Evolutionary conservation across 2,113 vertebrate genomes (phyloP).

Genomic region (Pithys albifrons): DNA sequence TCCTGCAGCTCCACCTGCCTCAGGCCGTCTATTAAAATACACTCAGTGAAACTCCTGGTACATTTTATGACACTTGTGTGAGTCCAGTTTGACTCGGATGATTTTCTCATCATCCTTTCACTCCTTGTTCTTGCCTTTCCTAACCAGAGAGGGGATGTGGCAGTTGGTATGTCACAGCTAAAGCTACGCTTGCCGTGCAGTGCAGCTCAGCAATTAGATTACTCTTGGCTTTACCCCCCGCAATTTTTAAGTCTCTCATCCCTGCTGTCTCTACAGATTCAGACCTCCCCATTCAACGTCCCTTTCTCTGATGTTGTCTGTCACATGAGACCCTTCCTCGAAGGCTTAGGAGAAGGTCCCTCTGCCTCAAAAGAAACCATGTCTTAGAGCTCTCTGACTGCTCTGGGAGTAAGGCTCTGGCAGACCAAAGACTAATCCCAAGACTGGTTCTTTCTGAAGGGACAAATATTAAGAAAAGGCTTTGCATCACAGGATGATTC

Average conservation of each 20-base stretch:
- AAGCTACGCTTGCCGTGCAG: not conserved
- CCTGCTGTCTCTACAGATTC: not conserved
- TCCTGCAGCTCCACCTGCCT: not conserved
- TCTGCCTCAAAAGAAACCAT: not conserved
- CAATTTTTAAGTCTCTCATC: not conserved
- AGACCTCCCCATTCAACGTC: not conserved
- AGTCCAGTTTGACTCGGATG: not conserved
- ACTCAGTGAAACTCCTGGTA: not conserved
- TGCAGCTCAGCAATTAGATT: not conserved
- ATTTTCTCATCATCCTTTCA: not conserved
- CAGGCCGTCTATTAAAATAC: not conserved
- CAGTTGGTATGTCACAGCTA: not conserved
- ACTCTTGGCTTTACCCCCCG: not conserved
- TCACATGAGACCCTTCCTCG: not conserved
- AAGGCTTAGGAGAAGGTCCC: not conserved
- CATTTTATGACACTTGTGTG: not conserved
- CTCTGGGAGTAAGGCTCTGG: not conserved
- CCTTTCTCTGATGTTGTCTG: not conserved
- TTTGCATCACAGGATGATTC: not conserved
- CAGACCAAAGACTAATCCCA: not conserved
- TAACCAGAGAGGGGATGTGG: not conserved
- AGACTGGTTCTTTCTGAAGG: not conserved
- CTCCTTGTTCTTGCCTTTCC: not conserved
- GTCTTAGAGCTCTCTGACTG: not conserved
- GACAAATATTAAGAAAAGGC: not conserved